Percentiles rank a stretch among this genome's conserved stretches.
Evolutionary conservation across 2,888 invertebrate genomes (phyloP).

Genomic region (Caprella mutica): DNA sequence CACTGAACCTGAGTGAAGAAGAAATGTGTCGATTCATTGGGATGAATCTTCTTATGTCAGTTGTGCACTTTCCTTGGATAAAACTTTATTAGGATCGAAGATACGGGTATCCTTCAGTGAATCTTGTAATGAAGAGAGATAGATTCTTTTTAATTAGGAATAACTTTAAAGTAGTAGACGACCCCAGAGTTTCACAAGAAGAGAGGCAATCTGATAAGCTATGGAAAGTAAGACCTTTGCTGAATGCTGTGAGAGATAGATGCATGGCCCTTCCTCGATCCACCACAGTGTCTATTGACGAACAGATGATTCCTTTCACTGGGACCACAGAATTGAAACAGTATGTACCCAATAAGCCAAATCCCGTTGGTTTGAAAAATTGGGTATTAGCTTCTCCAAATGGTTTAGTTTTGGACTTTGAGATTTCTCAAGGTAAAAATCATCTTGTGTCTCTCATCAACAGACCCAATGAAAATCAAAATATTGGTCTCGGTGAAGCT

Average conservation of each 20-base stretch:
- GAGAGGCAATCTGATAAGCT: not conserved
- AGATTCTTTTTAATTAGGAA: too few relatives aligned
- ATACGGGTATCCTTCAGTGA: not conserved
- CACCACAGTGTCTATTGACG: slow-evolving; percentile 34
- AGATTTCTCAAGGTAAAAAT: slow-evolving; percentile 36
- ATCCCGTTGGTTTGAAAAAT: slow-evolving; percentile 39
- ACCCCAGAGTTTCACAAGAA: not conserved
- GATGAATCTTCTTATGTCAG: too few relatives aligned
- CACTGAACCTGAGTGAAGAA: too few relatives aligned
- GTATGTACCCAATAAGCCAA: slow-evolving; percentile 37
- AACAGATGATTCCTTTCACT: slow-evolving; percentile 38
- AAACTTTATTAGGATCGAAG: not conserved
- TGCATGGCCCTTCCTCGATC: slow-evolving; percentile 3
- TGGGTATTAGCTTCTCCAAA: slow-evolving; percentile 37
- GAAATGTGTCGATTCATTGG: too few relatives aligned
- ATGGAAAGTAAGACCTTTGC: slow-evolving; percentile 13
- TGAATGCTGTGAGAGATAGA: slow-evolving; percentile 6
- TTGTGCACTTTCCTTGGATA: not conserved
- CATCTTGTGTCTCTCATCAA: not conserved
- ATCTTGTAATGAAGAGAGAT: not conserved
- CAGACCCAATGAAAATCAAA: not conserved
- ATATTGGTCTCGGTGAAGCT: not conserved
- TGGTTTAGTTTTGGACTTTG: slow-evolving; percentile 36
- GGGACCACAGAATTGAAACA: slow-evolving; percentile 33
- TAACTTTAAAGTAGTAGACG: slow-evolving; percentile 1